phyloP scores from a whole-genome alignment of 92 coral and sea anemone genomes.

The Muricea muricata region DNA sequence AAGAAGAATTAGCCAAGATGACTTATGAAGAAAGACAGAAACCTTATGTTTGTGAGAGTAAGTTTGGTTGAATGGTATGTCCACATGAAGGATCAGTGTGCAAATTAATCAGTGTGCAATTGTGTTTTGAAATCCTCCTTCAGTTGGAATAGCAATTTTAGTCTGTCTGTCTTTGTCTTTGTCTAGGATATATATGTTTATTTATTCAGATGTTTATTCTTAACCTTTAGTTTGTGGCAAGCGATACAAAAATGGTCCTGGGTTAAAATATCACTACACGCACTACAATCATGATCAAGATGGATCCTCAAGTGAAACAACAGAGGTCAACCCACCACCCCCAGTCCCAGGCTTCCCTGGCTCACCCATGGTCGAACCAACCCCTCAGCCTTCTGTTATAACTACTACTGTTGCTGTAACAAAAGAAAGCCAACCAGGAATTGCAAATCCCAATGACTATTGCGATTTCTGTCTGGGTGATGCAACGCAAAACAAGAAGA shows the following conservation, averaged over 20 bases:
- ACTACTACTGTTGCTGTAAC: constrained; percentile 69
- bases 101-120: no score
- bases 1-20: constrained; percentile 94
- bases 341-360: constrained; percentile 61
- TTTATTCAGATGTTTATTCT: no score
- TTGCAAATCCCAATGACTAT: constrained; percentile 87
- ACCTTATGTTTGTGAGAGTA: constrained; percentile 98
- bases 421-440: constrained; percentile 56
- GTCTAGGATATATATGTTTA: no score
- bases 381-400: constrained; percentile 66
- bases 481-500: constrained; percentile 82
- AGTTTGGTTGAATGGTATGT: constrained; percentile 29
- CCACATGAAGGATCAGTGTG: no score
- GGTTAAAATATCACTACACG: constrained; percentile 93
- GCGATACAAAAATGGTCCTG: constrained; percentile 98
- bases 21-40: constrained; percentile 95
- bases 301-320: constrained; percentile 26
- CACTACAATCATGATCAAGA: constrained; percentile 95
- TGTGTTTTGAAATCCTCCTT: no score
- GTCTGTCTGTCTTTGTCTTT: no score
- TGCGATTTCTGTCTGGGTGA: constrained; percentile 99
- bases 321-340: constrained; percentile 66
- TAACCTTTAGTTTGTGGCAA: constrained; percentile 85
- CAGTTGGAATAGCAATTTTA: no score
- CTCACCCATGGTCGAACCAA: constrained; percentile 67